A percentile compares a stretch with the other conserved stretches of the same genome.
Conservation (phyloP, 2,888 invertebrate genomes). For the Tolmerus cingulatus region DNA sequence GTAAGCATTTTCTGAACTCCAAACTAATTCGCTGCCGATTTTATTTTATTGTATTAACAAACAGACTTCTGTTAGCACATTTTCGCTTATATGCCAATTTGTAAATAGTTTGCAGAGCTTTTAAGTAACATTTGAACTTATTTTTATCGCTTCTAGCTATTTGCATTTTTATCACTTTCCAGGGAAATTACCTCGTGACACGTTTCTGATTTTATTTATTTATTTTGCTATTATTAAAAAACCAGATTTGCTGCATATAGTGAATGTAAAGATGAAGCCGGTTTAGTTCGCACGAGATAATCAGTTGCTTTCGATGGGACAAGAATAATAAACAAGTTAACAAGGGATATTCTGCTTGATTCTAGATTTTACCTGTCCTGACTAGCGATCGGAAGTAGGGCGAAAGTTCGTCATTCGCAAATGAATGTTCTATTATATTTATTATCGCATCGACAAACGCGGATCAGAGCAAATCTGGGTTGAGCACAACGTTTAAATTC, state of each 20-base stretch:
- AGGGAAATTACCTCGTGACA: not conserved
- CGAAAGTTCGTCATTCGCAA: not conserved
- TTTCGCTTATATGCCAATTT: not conserved
- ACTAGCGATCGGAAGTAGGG: not conserved
- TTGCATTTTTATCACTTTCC: constrained; percentile 21
- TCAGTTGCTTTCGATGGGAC: not conserved
- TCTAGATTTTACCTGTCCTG: constrained; percentile 5
- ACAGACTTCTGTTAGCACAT: not conserved
- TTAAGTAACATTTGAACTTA: not conserved
- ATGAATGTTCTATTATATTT: not conserved
- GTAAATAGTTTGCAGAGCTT: not conserved
- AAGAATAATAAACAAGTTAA: not conserved
- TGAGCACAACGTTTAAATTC: not conserved
- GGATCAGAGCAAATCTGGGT: not conserved
- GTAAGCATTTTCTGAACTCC: not conserved
- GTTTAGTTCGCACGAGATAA: not conserved
- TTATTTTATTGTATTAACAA: not conserved
- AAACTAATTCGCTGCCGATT: not conserved
- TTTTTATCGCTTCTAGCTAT: not conserved
- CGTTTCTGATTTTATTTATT: not conserved
- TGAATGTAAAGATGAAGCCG: not conserved
- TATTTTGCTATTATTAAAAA: not conserved
- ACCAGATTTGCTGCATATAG: not conserved
- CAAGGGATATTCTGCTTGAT: not conserved
- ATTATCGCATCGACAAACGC: not conserved